These are phyloP conservation scores for Cichladusa arquata DNA, from an alignment of 2,113 vertebrate genomes.

Conservation along the genomic window DNA sequence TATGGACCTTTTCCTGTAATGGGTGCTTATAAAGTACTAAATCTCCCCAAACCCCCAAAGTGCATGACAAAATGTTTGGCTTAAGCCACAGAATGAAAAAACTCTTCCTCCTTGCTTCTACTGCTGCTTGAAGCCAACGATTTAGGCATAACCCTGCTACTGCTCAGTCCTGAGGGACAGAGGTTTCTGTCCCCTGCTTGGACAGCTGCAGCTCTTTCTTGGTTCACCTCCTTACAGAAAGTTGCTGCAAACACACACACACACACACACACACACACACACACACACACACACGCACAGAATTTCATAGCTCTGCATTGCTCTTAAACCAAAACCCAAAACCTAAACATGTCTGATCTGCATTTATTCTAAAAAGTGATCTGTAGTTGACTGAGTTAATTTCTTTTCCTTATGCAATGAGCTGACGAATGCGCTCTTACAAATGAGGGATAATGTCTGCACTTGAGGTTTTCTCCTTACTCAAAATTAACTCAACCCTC, in stretches of 20 bases:
- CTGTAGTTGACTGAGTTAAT: not conserved
- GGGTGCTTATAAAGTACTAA: not conserved
- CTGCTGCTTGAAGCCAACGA: not conserved
- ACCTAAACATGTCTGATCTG: not conserved
- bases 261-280: too few species aligned
- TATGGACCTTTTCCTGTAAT: not conserved
- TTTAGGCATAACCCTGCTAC: not conserved
- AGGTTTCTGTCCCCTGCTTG: not conserved
- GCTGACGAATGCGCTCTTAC: not conserved
- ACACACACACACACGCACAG: accelerated
- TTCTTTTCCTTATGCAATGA: not conserved
- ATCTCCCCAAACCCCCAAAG: not conserved
- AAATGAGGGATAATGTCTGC: not conserved
- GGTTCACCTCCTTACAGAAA: not conserved
- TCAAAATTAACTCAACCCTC: not conserved
- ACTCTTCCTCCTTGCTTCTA: not conserved
- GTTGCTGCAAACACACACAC: not conserved
- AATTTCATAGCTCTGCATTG: not conserved
- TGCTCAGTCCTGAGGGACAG: not conserved
- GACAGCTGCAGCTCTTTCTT: not conserved
- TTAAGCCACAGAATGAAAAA: not conserved
- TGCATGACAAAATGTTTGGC: not conserved
- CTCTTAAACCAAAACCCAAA: not conserved
- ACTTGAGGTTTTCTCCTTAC: not conserved
- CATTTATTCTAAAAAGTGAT: not conserved